Evolutionary conservation across 2,888 invertebrate genomes (phyloP).

Genomic region (Erebia epiphron): DNA sequence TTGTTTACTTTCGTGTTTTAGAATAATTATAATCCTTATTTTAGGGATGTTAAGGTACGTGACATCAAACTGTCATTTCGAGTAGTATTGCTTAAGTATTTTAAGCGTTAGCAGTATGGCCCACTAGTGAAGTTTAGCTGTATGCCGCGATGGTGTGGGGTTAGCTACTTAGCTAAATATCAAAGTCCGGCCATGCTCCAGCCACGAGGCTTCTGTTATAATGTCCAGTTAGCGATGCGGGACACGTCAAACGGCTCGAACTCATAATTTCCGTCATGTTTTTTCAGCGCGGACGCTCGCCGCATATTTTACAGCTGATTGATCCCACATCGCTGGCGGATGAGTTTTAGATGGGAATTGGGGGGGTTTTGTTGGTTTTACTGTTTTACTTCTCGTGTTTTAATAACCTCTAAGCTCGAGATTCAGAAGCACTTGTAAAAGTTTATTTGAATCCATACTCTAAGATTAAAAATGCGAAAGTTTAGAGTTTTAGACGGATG

Average conservation of each 20-base stretch:
- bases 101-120: too few relatives aligned
- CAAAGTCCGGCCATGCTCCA: neutral
- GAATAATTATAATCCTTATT: too few relatives aligned
- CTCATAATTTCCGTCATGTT: conserved; percentile 50
- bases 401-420: neutral
- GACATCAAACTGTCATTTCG: too few relatives aligned
- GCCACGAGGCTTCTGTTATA: conserved; percentile 1
- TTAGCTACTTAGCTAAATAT: neutral
- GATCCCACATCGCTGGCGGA: conserved; percentile 33
- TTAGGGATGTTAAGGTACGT: too few relatives aligned
- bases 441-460: too few relatives aligned
- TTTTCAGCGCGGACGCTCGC: conserved; percentile 48
- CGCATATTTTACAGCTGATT: conserved; percentile 51
- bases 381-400: conserved; percentile 17
- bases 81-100: too few relatives aligned
- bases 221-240: conserved; percentile 31
- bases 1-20: too few relatives aligned
- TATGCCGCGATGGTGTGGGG: neutral
- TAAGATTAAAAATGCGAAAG: too few relatives aligned
- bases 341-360: conserved; percentile 30
- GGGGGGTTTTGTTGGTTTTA: conserved; percentile 24
- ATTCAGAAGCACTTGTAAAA: too few relatives aligned
- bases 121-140: neutral
- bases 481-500: too few relatives aligned
- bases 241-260: conserved; percentile 33